A percentile compares a stretch with the other conserved stretches of the same genome.
Evolutionary conservation across 2,888 invertebrate species (phyloP).

Genomic region (Tenthredo livida): DNA sequence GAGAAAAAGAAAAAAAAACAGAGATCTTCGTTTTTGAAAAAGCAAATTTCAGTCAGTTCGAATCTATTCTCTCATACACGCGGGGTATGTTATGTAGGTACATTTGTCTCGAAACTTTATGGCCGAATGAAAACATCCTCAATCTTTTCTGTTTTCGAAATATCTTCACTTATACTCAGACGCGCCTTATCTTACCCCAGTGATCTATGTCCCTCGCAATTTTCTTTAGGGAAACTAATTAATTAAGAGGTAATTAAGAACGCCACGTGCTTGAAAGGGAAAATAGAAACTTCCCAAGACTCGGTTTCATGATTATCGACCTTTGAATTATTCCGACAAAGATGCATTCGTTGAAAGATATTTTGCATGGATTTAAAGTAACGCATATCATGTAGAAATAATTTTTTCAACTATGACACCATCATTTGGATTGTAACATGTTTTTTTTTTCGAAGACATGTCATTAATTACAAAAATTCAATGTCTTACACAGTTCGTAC

Average conservation of each 20-base stretch:
- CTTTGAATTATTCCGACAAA: not conserved
- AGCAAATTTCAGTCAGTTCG: not conserved
- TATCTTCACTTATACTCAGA: not conserved
- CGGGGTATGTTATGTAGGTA: not conserved
- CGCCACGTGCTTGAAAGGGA: not conserved
- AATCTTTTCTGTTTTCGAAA: conserved; percentile 15
- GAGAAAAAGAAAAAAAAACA: not conserved
- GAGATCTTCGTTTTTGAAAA: not conserved
- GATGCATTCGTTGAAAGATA: not conserved
- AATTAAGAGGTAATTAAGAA: not conserved
- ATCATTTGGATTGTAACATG: not conserved
- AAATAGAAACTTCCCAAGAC: not conserved
- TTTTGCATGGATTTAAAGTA: not conserved
- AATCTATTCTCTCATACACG: not conserved
- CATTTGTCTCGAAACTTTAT: not conserved
- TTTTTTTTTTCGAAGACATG: not conserved
- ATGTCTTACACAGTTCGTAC: not conserved
- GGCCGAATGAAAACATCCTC: not conserved
- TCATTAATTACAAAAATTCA: not conserved
- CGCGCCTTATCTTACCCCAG: not conserved
- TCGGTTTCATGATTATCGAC: not conserved
- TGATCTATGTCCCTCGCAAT: not conserved
- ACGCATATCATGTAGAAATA: not conserved
- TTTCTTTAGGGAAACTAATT: not conserved
- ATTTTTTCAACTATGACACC: not conserved